Evolutionary conservation across 2,113 vertebrate genomes (phyloP), one percentile per base, ranked within the genome.

Genomic region (Cinclus mexicanus): DNA sequence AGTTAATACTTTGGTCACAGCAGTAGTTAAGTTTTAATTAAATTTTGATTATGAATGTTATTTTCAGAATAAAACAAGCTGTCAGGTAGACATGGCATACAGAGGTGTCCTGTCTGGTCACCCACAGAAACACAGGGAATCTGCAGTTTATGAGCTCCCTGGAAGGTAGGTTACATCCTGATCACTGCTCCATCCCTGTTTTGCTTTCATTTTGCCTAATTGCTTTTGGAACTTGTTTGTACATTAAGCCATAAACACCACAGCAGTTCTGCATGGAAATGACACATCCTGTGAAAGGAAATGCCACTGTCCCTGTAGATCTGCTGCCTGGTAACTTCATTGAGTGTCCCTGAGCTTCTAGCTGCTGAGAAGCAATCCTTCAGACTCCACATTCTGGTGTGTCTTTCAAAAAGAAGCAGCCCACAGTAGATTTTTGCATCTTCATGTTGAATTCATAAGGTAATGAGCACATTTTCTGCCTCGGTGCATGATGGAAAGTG

Each of bases 41-140:
- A 24, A 83, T 74, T 77, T 84, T 63, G 26, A 39, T 71, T 77
- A 67, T 46, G 44, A 65, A 81, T 23, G 42, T 78, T 70, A 71
- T 79, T 82, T 93, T 67, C 59, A 83, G 67, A 80, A 55, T 77
- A 80, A 77, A 88, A 59, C n/a, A 56, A 91, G 59, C 57, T 85
- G n/a, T 72, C 35, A 37, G 53, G 76, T 6, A 64, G 61, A 68
- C 9, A 41, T 0, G 24, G 49, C 61, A 63, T 23, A 52, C 6
- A 78, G 56, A 67, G 8, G 14, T 11, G 33, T 52, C 33, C 47
- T 87, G 35, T n/a, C 37, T 33, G 9, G 61, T 55, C 61, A 90
- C 29, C 28, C 44, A 42, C 57, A 82, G 52, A 70, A 92, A 61
- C 10, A 9, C 47, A 31, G 26, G 24, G 29, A 68, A 93, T 29